These are phyloP conservation scores for Steinernema carpocapsae DNA, from an alignment of 2,888 invertebrate species.

Conservation along the genomic window DNA sequence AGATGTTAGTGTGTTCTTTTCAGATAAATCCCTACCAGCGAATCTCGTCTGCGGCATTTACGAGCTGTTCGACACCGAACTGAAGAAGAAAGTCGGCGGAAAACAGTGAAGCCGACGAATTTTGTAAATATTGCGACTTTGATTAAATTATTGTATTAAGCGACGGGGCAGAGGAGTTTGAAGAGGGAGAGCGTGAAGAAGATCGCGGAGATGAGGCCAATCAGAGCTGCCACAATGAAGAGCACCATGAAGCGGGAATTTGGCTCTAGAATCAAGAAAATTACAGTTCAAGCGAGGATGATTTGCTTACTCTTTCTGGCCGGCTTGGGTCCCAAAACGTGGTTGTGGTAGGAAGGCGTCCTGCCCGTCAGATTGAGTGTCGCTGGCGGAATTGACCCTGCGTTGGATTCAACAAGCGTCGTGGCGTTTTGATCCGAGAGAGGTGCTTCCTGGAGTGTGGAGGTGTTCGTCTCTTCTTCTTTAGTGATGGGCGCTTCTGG, in stretches of 20 bases:
- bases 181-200: conserved; percentile 18
- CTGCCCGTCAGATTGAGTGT: too few species aligned
- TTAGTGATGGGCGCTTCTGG: too few species aligned
- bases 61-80: conserved; percentile 33
- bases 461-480: too few species aligned
- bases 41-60: conserved; percentile 40
- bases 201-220: neutral
- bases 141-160: neutral
- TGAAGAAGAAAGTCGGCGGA: conserved; percentile 33
- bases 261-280: neutral
- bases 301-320: neutral
- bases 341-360: too few species aligned
- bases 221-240: neutral
- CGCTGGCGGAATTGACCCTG: too few species aligned
- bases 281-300: neutral
- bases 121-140: neutral
- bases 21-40: conserved; percentile 42
- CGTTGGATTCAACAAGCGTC: too few species aligned
- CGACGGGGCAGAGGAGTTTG: conserved; percentile 3
- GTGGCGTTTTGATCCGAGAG: too few species aligned
- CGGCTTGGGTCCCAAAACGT: too few species aligned
- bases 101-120: neutral
- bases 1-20: neutral
- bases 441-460: too few species aligned
- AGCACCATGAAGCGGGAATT: neutral